Conservation (phyloP, 2,797 vertebrate species). For the Hemibagrus guttatus region DNA sequence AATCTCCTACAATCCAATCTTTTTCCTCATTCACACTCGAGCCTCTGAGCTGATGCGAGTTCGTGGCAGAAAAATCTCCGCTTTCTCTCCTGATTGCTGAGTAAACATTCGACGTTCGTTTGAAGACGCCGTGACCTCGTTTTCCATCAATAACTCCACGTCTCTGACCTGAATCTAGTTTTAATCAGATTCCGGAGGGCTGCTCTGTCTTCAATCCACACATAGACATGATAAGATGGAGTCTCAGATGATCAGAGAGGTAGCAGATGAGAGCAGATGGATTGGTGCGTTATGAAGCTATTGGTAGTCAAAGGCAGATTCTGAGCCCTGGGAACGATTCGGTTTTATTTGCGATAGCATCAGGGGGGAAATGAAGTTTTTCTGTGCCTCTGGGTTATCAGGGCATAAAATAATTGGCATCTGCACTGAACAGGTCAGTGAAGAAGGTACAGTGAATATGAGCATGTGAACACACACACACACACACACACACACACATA, state of each 20-base stretch:
- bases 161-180: conserved; percentile 8
- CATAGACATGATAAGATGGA: not conserved
- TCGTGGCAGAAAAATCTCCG: not conserved
- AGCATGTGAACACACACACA: conserved; percentile 19
- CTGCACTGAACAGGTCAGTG: conserved; percentile 29
- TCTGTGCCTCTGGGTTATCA: conserved; percentile 30
- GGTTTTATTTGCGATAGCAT: conserved; percentile 35
- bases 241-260: conserved; percentile 15
- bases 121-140: not conserved
- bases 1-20: not conserved
- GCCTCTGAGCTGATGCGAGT: not conserved
- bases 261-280: conserved; percentile 15
- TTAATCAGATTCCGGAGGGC: conserved; percentile 15
- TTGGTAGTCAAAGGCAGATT: conserved; percentile 9
- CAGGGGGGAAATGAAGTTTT: conserved; percentile 24
- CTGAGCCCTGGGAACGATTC: conserved; percentile 20
- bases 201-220: not conserved
- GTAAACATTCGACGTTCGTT: not conserved
- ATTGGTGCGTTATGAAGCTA: conserved; percentile 24
- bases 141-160: not conserved
- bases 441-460: conserved; percentile 12
- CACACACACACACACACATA: conserved; percentile 33
- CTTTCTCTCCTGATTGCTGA: not conserved
- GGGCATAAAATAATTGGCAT: conserved; percentile 41
- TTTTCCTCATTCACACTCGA: not conserved